These are phyloP conservation scores for Platycheirus rosarum DNA, from an alignment of 2,888 invertebrate genomes.

Conservation along the genomic window DNA sequence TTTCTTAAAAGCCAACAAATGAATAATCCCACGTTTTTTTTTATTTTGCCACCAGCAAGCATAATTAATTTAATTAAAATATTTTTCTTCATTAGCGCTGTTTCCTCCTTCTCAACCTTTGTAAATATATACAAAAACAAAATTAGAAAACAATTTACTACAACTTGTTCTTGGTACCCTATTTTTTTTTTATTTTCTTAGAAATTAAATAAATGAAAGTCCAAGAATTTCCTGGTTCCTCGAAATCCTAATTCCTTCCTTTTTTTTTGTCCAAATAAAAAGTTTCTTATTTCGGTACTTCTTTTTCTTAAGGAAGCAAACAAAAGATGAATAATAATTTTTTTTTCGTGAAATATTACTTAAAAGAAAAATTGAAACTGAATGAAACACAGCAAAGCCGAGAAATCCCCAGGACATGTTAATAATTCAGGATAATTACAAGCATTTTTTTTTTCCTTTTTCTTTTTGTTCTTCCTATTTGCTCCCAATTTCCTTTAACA, in stretches of 20 bases:
- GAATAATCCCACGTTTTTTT: not conserved
- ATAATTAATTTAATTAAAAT: slow-evolving; percentile 59
- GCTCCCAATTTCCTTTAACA: slow-evolving; percentile 14
- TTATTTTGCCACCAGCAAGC: not conserved
- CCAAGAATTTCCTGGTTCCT: slow-evolving; percentile 10
- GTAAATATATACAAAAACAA: not conserved
- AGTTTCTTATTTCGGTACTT: slow-evolving; percentile 1
- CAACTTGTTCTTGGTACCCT: slow-evolving; percentile 43
- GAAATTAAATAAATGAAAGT: not conserved
- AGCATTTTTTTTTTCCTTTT: slow-evolving; percentile 37
- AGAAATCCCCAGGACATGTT: slow-evolving; percentile 58
- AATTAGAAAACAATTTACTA: slow-evolving; percentile 59
- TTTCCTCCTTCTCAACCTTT: not conserved
- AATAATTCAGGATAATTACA: slow-evolving; percentile 68
- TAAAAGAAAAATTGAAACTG: slow-evolving; percentile 36
- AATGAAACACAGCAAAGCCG: slow-evolving; percentile 14
- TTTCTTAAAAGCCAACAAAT: no score
- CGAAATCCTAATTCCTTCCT: not conserved
- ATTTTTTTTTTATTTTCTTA: not conserved
- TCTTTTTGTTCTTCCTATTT: slow-evolving; percentile 14
- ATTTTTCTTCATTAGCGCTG: slow-evolving; percentile 50
- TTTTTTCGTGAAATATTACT: slow-evolving; percentile 45
- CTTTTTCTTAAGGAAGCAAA: not conserved
- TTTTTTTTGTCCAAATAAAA: slow-evolving; percentile 3
- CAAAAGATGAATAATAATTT: slow-evolving; percentile 55